Conservation (phyloP, 2,797 vertebrate species). For the Hippocampus kuda region DNA sequence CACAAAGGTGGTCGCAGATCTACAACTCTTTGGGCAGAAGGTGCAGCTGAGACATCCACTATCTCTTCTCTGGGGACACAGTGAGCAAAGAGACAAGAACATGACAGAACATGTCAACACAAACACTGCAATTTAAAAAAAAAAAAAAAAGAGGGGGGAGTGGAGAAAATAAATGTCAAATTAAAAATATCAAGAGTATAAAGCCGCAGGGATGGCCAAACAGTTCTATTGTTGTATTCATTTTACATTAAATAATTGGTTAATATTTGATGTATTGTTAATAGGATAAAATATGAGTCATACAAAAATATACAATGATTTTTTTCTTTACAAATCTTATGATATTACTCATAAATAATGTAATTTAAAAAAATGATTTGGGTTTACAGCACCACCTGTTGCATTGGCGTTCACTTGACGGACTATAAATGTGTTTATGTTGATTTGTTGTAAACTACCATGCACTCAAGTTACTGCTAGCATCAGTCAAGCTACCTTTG, state of each 20-base stretch:
- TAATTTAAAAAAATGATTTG: too few relatives aligned
- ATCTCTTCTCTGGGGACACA: slow-evolving; percentile 63
- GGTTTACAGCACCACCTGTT: too few relatives aligned
- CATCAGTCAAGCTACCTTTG: slow-evolving; percentile 70
- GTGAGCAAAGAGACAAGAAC: neutral
- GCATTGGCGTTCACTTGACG: neutral
- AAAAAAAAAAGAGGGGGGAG: neutral
- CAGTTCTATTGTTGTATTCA: too few relatives aligned
- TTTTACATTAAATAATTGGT: too few relatives aligned
- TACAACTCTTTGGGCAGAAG: slow-evolving; percentile 47
- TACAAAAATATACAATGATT: too few relatives aligned
- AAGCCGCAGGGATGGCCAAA: too few relatives aligned
- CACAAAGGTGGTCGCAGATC: slow-evolving; percentile 38
- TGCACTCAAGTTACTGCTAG: neutral
- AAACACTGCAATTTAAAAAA: slow-evolving; percentile 6
- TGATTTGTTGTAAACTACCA: neutral
- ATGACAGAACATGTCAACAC: neutral
- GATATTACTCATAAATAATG: too few relatives aligned
- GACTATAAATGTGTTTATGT: neutral
- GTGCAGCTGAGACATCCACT: slow-evolving; percentile 40
- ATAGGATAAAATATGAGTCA: too few relatives aligned
- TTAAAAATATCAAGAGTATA: neutral
- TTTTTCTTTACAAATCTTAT: too few relatives aligned
- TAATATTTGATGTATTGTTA: too few relatives aligned
- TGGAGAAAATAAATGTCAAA: neutral